Percentiles rank a stretch among this genome's conserved stretches.
These are phyloP conservation scores for Brachirus orientalis DNA, from an alignment of 2,113 vertebrate species.

Conservation along the genomic window DNA sequence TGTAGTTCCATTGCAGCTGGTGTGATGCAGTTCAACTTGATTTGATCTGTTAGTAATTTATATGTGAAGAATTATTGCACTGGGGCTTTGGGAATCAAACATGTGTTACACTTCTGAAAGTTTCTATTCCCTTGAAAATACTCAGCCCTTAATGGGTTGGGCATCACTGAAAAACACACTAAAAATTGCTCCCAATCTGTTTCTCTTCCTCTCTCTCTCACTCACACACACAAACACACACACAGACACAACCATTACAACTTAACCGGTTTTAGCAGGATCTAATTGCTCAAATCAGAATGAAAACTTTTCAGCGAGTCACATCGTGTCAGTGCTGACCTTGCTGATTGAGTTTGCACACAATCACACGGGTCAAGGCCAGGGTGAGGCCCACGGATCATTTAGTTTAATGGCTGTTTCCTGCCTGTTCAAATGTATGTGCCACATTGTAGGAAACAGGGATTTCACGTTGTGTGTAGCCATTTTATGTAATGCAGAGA, in stretches of 20 bases:
- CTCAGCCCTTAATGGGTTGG: conserved; percentile 53
- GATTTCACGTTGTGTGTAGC: conserved; percentile 18
- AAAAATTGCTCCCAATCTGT: conserved; percentile 35
- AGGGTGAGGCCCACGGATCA: conserved; percentile 71
- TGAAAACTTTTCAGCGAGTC: conserved; percentile 41
- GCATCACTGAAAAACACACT: conserved; percentile 46
- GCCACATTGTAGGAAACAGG: conserved; percentile 51
- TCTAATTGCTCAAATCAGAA: conserved; percentile 59
- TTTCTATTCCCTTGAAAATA: conserved; percentile 58
- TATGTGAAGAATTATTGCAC: conserved; percentile 61
- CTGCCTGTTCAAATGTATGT: conserved; percentile 62
- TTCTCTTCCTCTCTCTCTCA: conserved; percentile 19
- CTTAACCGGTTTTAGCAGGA: conserved; percentile 56
- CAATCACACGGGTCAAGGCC: conserved; percentile 79
- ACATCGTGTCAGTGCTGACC: conserved; percentile 58
- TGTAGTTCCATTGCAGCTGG: conserved; percentile 39
- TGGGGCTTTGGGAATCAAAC: conserved; percentile 61
- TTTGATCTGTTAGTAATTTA: conserved; percentile 63
- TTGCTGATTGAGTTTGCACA: conserved; percentile 76
- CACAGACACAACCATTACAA: conserved; percentile 53
- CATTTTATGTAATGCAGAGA: conserved; percentile 37
- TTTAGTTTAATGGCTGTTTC: conserved; percentile 76
- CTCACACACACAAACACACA: conserved; percentile 22
- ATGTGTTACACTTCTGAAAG: conserved; percentile 66
- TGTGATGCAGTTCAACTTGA: conserved; percentile 37